These are phyloP conservation scores for Indri indri DNA, from an alignment of 2,113 vertebrate species.

Conservation along the genomic window DNA sequence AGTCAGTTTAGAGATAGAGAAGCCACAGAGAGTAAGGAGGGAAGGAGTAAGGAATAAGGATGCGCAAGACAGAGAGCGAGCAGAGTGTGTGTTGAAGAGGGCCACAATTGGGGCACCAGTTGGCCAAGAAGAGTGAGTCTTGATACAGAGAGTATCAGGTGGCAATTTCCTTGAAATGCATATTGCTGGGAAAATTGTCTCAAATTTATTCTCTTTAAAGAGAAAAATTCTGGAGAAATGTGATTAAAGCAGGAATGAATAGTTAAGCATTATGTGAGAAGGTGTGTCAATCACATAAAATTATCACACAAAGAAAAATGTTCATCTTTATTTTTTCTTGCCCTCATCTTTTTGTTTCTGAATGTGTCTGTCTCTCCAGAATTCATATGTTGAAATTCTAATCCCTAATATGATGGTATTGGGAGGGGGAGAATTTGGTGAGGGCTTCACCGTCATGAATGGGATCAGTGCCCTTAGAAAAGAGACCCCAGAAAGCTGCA, in stretches of 20 bases:
- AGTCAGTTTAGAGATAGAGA: not conserved
- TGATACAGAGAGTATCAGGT: too few species aligned
- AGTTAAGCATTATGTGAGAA: not conserved
- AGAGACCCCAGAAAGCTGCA: not conserved
- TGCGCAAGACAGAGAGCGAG: not conserved
- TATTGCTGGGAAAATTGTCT: not conserved
- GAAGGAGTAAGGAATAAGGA: not conserved
- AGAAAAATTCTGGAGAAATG: not conserved
- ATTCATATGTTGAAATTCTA: not conserved
- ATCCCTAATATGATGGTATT: not conserved
- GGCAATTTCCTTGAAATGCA: too few species aligned
- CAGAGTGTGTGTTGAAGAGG: not conserved
- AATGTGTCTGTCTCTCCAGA: not conserved
- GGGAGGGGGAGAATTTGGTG: not conserved
- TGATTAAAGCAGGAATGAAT: not conserved
- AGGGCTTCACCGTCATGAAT: not conserved
- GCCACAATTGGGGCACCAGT: not conserved
- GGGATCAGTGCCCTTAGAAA: not conserved
- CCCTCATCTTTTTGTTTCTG: not conserved
- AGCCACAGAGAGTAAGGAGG: not conserved
- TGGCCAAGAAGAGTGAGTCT: not conserved
- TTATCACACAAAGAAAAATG: not conserved
- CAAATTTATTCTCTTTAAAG: not conserved
- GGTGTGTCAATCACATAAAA: not conserved
- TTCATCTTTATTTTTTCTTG: not conserved